Conservation (phyloP, 2,888 invertebrate genomes). For the Campoletis raptor region DNA sequence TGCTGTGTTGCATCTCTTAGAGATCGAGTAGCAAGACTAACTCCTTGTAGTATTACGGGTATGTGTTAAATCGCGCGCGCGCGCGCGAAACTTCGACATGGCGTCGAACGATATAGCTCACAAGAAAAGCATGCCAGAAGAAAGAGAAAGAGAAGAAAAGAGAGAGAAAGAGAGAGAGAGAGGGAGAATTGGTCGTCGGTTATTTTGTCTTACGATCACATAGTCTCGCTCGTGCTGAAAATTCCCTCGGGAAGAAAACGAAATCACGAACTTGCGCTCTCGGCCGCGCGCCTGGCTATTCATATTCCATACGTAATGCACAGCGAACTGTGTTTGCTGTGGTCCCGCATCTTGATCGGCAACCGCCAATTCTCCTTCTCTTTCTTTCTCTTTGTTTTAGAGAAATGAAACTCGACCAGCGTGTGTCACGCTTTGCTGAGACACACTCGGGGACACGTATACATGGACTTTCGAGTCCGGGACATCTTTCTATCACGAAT, state of each 20-base stretch:
- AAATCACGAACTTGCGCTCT: constrained; percentile 68
- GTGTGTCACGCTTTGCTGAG: constrained; percentile 53
- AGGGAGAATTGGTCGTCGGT: constrained; percentile 13
- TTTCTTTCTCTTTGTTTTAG: constrained; percentile 39
- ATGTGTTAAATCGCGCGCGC: constrained; percentile 69
- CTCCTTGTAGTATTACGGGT: constrained; percentile 65
- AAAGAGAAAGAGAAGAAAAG: constrained; percentile 34
- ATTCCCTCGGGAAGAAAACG: constrained; percentile 64
- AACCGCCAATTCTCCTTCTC: constrained; percentile 27
- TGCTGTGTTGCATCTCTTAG: constrained; percentile 62
- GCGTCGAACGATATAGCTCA: constrained; percentile 28
- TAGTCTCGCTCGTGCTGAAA: constrained; percentile 63
- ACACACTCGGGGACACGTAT: constrained; percentile 37
- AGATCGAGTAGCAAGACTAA: constrained; percentile 68
- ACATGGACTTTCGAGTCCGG: constrained; percentile 7
- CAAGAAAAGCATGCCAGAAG: constrained; percentile 33
- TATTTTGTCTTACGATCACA: constrained; percentile 41
- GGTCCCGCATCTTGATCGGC: constrained; percentile 65
- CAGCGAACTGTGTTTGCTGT: constrained; percentile 34
- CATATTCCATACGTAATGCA: constrained; percentile 69
- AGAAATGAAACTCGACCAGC: constrained; percentile 64
- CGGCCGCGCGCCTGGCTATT: constrained; percentile 56
- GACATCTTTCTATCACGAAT: constrained; percentile 68
- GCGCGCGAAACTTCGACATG: constrained; percentile 44
- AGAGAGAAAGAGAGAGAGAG: constrained; percentile 19